Evolutionary conservation across 2,888 invertebrate species (phyloP), one percentile per base, ranked within the genome.

Genomic region (Trichopria drosophilae): DNA sequence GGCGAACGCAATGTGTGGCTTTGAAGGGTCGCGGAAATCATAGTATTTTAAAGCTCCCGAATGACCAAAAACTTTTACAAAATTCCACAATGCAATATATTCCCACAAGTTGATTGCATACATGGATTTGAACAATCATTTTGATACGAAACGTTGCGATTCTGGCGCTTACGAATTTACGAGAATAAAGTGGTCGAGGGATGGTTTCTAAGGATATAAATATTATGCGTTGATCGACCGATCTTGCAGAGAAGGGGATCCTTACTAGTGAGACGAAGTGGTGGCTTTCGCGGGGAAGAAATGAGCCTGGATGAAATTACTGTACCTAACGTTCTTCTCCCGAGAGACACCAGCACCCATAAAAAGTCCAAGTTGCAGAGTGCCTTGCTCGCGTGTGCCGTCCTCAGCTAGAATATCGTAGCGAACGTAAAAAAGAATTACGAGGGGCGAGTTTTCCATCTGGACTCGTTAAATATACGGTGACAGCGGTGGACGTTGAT

Each of bases 381-480:
- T 12, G 28, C 20, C 23, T 22, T 47, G 23, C 41, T n/a, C 19
- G 23, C 20, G 22, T 29, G 26, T 43, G 26, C 26, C 9, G n/a
- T 26, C 26, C 26, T n/a, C 7, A n/a, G 26, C n/a, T 9, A 26
- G n/a, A 26, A 26, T n/a, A 9, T 7, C 26, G n/a, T n/a, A n/a
- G 7, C 26, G n/a, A 28, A 50, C 23, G 46, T 43, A 31, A 59
- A 57, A 42, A 48, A 56, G 51, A 57, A 51, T 57, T 53, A 55
- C 53, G 53, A 48, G 53, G 28, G 20, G 28, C 23, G 43, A 54
- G 63, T 63, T 65, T 66, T 63, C 63, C 66, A 64, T 66, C 64
- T 63, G 64, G 62, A 62, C 64, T 65, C 63, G 65, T 67, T 69
- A 66, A 65, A 61, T 61, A 52, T 55, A 48, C 55, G n/a, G n/a